Percentiles rank a stretch among this genome's conserved stretches.
These are phyloP conservation scores for Sitobion miscanthi DNA, from an alignment of 1,140 invertebrate genomes.

Conservation along the genomic window DNA sequence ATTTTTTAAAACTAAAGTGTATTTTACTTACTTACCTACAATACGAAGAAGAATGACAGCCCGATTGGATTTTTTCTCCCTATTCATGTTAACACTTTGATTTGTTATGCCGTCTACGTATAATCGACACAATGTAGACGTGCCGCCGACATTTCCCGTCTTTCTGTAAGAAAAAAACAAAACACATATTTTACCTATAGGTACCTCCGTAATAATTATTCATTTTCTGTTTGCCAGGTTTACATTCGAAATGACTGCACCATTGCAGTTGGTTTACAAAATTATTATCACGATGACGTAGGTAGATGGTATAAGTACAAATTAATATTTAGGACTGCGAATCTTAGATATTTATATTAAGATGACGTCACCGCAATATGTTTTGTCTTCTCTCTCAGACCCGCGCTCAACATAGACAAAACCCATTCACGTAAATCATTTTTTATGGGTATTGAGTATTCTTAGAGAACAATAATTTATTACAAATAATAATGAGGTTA, in stretches of 20 bases:
- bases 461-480: too few species aligned
- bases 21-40: not conserved
- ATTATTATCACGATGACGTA: not conserved
- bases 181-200: not conserved
- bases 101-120: constrained; percentile 21
- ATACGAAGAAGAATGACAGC: not conserved
- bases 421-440: too few species aligned
- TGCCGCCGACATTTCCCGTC: constrained; percentile 36
- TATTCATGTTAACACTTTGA: not conserved
- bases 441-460: too few species aligned
- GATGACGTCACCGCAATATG: too few species aligned
- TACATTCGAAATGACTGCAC: not conserved
- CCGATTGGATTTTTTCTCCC: not conserved
- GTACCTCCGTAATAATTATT: not conserved
- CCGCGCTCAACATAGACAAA: too few species aligned
- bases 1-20: not conserved
- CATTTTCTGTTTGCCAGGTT: not conserved
- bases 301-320: not conserved
- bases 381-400: too few species aligned
- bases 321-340: not conserved
- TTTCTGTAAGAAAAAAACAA: not conserved
- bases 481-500: too few species aligned
- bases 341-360: not conserved
- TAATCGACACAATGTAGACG: constrained; percentile 28
- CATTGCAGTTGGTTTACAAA: not conserved